These are phyloP conservation scores for Pantherophis guttatus DNA, from an alignment of 2,113 vertebrate species.

Conservation along the genomic window DNA sequence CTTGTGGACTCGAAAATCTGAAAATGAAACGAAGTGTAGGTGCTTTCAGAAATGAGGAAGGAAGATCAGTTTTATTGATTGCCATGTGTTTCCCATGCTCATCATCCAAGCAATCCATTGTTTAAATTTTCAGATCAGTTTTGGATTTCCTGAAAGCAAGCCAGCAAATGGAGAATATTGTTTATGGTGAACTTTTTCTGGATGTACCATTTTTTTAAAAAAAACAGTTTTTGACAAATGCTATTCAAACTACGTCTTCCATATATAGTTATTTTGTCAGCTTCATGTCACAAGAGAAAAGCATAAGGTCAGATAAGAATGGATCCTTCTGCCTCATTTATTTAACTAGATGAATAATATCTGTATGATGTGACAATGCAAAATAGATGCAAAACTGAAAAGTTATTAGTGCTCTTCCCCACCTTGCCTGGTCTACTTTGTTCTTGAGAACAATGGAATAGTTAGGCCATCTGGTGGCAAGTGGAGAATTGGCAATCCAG, in stretches of 20 bases:
- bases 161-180: neutral
- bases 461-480: constrained; percentile 73
- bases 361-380: constrained; percentile 32
- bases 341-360: constrained; percentile 58
- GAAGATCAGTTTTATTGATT: neutral
- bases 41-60: neutral
- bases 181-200: neutral
- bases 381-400: constrained; percentile 52
- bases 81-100: neutral
- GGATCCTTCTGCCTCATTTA: constrained; percentile 43
- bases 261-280: neutral
- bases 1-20: neutral
- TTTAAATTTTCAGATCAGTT: neutral
- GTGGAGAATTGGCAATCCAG: constrained; percentile 34
- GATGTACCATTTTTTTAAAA: neutral
- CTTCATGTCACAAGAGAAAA: neutral
- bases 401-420: constrained; percentile 48
- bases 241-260: neutral
- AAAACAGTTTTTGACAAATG: neutral
- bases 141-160: neutral
- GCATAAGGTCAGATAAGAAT: constrained; percentile 45
- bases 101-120: neutral
- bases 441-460: constrained; percentile 54
- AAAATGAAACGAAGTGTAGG: neutral
- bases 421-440: constrained; percentile 12